These are phyloP conservation scores for Yponomeuta plumbellus DNA, from an alignment of 2,888 invertebrate genomes.

Conservation along the genomic window DNA sequence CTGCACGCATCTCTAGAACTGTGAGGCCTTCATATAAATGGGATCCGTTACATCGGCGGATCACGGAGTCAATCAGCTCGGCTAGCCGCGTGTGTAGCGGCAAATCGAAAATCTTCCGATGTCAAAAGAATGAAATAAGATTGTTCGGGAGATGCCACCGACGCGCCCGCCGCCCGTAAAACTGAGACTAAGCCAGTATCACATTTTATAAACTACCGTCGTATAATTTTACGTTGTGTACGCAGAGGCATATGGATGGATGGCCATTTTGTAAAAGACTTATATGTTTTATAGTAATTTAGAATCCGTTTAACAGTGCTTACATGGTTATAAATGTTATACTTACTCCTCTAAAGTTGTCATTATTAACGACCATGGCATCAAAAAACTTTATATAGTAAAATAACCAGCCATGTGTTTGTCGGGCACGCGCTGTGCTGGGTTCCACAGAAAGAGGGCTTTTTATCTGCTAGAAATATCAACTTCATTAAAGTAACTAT, in stretches of 20 bases:
- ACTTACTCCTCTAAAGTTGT: no score
- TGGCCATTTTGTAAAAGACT: no score
- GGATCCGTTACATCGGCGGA: conserved; percentile 24
- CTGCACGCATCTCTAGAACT: conserved; percentile 1
- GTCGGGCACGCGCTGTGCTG: no score
- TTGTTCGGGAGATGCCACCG: not conserved
- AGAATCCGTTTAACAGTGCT: no score
- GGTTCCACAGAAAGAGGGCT: no score
- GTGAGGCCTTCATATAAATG: conserved; percentile 7
- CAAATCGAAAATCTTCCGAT: conserved; percentile 48
- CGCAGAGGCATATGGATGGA: not conserved
- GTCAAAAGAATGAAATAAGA: conserved; percentile 16
- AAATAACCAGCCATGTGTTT: no score
- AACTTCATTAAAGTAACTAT: no score
- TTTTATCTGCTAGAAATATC: no score
- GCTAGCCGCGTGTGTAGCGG: conserved; percentile 57
- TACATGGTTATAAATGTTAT: no score
- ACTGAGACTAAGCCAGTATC: conserved; percentile 1
- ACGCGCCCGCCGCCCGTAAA: not conserved
- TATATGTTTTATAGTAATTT: no score
- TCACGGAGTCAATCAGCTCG: conserved; percentile 58
- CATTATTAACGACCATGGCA: no score
- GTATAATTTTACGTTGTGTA: not conserved
- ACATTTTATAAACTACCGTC: not conserved
- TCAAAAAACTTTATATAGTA: no score